Evolutionary conservation across 2,888 invertebrate species (phyloP).

Genomic region (Arrhopalites spinosus): DNA sequence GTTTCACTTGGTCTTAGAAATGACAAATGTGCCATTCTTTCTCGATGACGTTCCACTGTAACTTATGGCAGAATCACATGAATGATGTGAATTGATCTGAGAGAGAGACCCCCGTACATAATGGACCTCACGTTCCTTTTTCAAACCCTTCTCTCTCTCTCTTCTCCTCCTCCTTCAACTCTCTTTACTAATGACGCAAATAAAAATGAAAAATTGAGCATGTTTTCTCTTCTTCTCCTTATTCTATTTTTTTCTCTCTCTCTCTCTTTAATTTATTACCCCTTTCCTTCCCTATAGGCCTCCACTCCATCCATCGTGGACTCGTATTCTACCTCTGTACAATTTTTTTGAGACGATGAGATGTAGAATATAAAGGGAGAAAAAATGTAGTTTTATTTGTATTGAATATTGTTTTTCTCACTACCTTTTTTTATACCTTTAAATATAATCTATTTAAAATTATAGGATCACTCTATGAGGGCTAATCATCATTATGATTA

Average conservation of each 20-base stretch:
- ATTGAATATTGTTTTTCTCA: too few species aligned
- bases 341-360: too few species aligned
- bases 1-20: conserved; percentile 24
- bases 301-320: background rate
- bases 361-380: too few species aligned
- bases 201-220: conserved; percentile 35
- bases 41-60: conserved; percentile 36
- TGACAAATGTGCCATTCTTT: conserved; percentile 39
- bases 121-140: conserved; percentile 34
- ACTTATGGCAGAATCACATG: conserved; percentile 33
- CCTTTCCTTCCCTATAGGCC: background rate
- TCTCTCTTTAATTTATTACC: background rate
- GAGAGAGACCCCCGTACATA: conserved; percentile 24
- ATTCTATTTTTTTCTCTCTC: background rate
- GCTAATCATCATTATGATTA: too few species aligned
- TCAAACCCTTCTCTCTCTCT: conserved; percentile 2
- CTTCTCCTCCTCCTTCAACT: conserved; percentile 22
- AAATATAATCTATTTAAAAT: too few species aligned
- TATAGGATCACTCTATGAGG: too few species aligned
- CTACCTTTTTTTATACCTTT: too few species aligned
- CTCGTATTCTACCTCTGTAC: background rate
- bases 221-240: conserved; percentile 22
- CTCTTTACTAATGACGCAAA: conserved; percentile 37
- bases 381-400: too few species aligned
- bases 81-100: conserved; percentile 36